Base-by-base conservation (phyloP, 2,113 vertebrate species). In the Etheostoma cragini region DNA sequence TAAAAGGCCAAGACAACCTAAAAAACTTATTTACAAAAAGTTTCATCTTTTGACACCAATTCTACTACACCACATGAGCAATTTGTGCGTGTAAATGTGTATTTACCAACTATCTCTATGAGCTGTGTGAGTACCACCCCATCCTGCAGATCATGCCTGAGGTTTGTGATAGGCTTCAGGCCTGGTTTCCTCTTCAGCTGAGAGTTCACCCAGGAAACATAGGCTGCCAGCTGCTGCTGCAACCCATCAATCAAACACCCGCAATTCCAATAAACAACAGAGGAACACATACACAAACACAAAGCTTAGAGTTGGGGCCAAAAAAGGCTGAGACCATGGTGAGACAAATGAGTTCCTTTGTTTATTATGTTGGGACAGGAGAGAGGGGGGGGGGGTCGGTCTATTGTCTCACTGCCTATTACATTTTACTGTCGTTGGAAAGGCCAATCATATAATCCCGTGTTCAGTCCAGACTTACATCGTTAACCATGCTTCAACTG, bases 121-220 rank as follows among this genome's bases (percentile, higher is more conserved):
- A 99, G 97, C 56, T 96, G 95, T 2, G 94, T 91, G 5, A 99
- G 94, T n/a, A 97, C 91, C 69, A 98, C 97, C 4, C 98, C 98
- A 88, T 99, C 96, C 63, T 96, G 93, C 22, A 99, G 97, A 79
- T 99, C 98, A 15, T 91, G 96, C 24, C 97, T 93, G 85, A 99
- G 95, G 87, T 98, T 97, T 73, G 94, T 93, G 54, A 99, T 96
- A 0, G 94, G 96, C 72, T 94, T 95, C 88, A 96, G 79, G 0
- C 93, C 92, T 0, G 97, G 96, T 85, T 95, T 96, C 95, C 97
- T 99, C 95, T 87, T 98, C 88, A 99, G 94, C 91, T 99, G 98
- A 21, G 96, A 94, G 21, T 99, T 99, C 92, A 99, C 97, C 98
- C 98, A 99, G 93, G 97, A 97, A 87, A 99, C 96, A 0, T 99